Conservation (phyloP, 1,140 invertebrate genomes). For the Theocolax elegans region DNA sequence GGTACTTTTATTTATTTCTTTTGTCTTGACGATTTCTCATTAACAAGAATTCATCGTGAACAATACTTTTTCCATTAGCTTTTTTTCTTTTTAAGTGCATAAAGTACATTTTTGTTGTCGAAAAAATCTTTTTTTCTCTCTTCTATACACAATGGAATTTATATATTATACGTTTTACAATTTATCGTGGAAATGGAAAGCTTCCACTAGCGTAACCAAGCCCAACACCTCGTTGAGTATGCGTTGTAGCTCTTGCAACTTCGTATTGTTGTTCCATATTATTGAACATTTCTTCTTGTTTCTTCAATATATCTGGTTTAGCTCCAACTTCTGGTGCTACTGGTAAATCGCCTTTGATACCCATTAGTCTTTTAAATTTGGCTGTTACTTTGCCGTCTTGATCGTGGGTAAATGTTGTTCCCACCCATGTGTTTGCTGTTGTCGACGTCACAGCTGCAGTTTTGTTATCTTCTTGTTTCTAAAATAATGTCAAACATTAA, state of each 20-base stretch:
- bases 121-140: too few relatives aligned
- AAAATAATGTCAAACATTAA: conserved; percentile 13
- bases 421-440: conserved; percentile 79
- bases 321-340: conserved; percentile 53
- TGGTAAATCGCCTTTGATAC: conserved; percentile 79
- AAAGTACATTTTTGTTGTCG: conserved; percentile 8
- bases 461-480: conserved; percentile 60
- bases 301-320: conserved; percentile 75
- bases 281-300: conserved; percentile 91
- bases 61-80: too few relatives aligned
- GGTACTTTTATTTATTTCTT: conserved; percentile 7
- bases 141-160: conserved; percentile 23
- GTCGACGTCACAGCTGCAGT: conserved; percentile 53
- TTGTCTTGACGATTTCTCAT: too few relatives aligned
- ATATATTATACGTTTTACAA: too few relatives aligned
- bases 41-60: too few relatives aligned
- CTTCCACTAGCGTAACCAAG: conserved; percentile 77
- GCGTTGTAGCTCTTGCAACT: conserved; percentile 90
- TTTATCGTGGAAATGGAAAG: conserved; percentile 66
- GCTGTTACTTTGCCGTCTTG: conserved; percentile 89
- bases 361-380: conserved; percentile 97
- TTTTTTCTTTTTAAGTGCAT: conserved; percentile 23
- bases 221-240: conserved; percentile 92
- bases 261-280: conserved; percentile 95
- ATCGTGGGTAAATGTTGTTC: conserved; percentile 87